A percentile compares a stretch with the other conserved stretches of the same genome.
These are phyloP conservation scores for Planiliza haematocheilus DNA, from an alignment of 2,113 vertebrate species.

Conservation along the genomic window DNA sequence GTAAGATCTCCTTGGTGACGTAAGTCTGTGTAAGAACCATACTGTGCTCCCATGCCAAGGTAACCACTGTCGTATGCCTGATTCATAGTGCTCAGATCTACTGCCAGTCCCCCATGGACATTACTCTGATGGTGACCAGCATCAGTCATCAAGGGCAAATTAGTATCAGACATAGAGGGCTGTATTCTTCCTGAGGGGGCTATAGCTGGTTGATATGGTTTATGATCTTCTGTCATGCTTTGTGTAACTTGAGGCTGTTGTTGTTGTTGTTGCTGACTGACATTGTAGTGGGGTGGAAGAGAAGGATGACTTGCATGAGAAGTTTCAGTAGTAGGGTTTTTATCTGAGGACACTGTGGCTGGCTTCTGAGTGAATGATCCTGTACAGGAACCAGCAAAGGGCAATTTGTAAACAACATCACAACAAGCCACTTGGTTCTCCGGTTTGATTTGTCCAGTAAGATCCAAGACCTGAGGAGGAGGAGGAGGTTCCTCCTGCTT, in stretches of 20 bases:
- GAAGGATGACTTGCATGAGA: constrained; percentile 75
- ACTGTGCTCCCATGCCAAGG: constrained; percentile 92
- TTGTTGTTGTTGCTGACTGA: constrained; percentile 79
- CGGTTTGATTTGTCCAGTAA: constrained; percentile 90
- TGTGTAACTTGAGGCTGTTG: constrained; percentile 77
- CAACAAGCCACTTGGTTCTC: constrained; percentile 96
- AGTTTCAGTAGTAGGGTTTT: constrained; percentile 72
- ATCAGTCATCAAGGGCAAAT: constrained; percentile 86
- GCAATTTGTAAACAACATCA: constrained; percentile 97
- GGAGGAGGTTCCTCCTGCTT: constrained; percentile 85
- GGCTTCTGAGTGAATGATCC: constrained; percentile 89
- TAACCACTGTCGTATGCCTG: constrained; percentile 91
- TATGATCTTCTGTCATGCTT: constrained; percentile 85
- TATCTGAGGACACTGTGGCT: constrained; percentile 85
- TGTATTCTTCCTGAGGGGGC: constrained; percentile 87
- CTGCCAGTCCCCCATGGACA: constrained; percentile 87
- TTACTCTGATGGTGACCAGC: constrained; percentile 87
- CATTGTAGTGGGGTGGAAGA: constrained; percentile 74
- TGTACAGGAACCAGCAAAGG: constrained; percentile 91
- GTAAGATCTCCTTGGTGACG: constrained; percentile 90
- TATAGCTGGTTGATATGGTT: constrained; percentile 80
- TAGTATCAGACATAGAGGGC: constrained; percentile 96
- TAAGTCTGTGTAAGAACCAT: constrained; percentile 95
- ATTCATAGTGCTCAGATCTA: constrained; percentile 93
- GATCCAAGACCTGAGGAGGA: constrained; percentile 88